phyloP scores from a whole-genome alignment of 2,113 vertebrate genomes.

The Asarcornis scutulata region DNA sequence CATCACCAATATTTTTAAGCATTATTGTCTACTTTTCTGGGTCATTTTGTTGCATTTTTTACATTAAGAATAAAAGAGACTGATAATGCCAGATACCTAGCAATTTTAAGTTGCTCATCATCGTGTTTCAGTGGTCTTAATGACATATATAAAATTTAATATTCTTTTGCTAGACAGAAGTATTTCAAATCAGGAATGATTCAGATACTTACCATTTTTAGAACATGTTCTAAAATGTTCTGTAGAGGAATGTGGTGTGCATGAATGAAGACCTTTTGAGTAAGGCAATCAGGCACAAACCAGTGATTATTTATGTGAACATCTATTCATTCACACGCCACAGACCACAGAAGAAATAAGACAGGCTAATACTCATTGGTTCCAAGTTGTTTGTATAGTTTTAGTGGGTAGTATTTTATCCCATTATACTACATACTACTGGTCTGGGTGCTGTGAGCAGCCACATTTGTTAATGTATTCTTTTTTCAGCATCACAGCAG shows the following conservation, averaged over 20 bases:
- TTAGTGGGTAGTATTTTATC: not conserved
- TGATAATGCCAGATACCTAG: not conserved
- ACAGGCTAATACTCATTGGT: not conserved
- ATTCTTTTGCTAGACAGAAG: constrained; percentile 17
- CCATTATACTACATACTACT: not conserved
- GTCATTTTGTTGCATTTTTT: not conserved
- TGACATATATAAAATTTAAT: not conserved
- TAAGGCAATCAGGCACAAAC: not conserved
- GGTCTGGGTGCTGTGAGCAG: not conserved
- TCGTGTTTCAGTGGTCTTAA: not conserved
- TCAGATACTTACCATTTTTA: not conserved
- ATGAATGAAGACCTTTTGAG: not conserved
- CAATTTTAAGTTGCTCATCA: not conserved
- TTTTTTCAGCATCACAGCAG: not conserved
- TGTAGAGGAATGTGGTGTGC: not conserved
- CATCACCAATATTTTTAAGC: not conserved
- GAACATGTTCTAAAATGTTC: not conserved
- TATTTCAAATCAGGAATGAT: not conserved
- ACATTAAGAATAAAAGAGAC: not conserved
- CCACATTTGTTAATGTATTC: not conserved
- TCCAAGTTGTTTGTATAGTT: not conserved
- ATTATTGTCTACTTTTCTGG: not conserved
- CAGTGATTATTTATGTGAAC: not conserved
- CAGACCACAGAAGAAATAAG: not conserved
- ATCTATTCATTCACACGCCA: not conserved